These are phyloP conservation scores for Macrosteles quadrilineatus DNA, from an alignment of 1,140 invertebrate species.

Conservation along the genomic window DNA sequence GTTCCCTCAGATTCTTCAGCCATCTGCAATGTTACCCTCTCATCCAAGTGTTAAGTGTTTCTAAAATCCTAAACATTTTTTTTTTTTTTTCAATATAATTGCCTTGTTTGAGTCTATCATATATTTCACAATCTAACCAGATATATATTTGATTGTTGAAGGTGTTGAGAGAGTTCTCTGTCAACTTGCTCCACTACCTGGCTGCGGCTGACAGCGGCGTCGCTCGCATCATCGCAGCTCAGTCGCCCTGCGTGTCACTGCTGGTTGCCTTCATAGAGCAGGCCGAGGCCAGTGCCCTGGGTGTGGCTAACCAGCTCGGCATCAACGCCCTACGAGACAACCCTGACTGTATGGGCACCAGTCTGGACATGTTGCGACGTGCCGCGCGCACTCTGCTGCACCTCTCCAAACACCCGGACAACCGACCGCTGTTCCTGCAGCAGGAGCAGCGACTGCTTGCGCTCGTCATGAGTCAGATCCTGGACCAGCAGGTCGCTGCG, in stretches of 20 bases:
- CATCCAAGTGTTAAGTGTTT: too few species aligned
- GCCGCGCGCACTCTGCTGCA: conserved; percentile 86
- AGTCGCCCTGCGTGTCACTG: conserved; percentile 83
- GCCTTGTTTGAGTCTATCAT: too few species aligned
- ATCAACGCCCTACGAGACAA: conserved; percentile 92
- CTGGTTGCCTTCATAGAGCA: conserved; percentile 96
- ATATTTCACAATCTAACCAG: too few species aligned
- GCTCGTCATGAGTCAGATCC: conserved; percentile 95
- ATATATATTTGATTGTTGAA: too few species aligned
- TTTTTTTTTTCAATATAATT: too few species aligned
- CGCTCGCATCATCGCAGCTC: conserved; percentile 85
- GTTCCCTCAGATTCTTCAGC: too few species aligned
- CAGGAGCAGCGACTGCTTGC: conserved; percentile 90
- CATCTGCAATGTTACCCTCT: too few species aligned
- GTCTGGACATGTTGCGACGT: conserved; percentile 94
- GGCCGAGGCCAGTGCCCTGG: conserved; percentile 88
- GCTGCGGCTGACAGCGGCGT: conserved; percentile 88
- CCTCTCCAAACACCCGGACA: conserved; percentile 87
- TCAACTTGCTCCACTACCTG: conserved; percentile 91
- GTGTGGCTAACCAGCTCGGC: conserved; percentile 94
- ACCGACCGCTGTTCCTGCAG: conserved; percentile 84
- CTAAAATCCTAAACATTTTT: too few species aligned
- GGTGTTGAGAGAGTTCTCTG: conserved; percentile 92
- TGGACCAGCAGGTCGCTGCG: conserved; percentile 93
- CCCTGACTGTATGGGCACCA: conserved; percentile 98